Evolutionary conservation across 2,888 invertebrate genomes (phyloP).

Genomic region (Arge pagana): DNA sequence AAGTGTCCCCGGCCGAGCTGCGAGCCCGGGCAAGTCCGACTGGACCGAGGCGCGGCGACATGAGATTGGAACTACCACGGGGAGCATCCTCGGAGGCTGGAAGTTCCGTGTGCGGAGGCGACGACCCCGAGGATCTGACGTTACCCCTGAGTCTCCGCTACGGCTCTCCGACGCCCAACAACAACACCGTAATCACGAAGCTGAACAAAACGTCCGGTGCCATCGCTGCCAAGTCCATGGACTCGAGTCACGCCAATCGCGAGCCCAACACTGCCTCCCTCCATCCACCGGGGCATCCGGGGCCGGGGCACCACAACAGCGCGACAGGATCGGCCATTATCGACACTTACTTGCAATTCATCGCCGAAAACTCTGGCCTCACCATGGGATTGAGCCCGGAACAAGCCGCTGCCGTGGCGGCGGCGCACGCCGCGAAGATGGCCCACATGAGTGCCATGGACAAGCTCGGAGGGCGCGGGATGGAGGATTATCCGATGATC

Average conservation of each 20-base stretch:
- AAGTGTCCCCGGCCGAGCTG: constrained; percentile 82
- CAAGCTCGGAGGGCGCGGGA: constrained; percentile 42
- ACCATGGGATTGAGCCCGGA: constrained; percentile 69
- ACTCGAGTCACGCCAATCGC: constrained; percentile 67
- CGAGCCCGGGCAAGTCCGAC: constrained; percentile 86
- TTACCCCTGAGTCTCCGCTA: constrained; percentile 66
- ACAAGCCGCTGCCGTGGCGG: constrained; percentile 66
- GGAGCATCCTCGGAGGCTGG: constrained; percentile 70
- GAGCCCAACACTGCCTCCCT: constrained; percentile 71
- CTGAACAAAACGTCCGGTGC: constrained; percentile 60
- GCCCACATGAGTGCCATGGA: constrained; percentile 75
- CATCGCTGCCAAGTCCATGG: constrained; percentile 69
- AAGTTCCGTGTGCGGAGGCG: constrained; percentile 76
- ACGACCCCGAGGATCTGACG: constrained; percentile 84
- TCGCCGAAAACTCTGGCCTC: constrained; percentile 81
- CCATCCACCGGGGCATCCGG: constrained; percentile 39
- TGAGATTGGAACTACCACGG: constrained; percentile 77
- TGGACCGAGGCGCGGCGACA: constrained; percentile 76
- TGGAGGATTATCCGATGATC: constrained; percentile 53
- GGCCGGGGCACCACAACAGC: constrained; percentile 46
- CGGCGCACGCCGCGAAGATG: constrained; percentile 78
- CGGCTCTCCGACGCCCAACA: constrained; percentile 68
- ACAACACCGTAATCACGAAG: constrained; percentile 59
- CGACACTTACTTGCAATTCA: constrained; percentile 87
- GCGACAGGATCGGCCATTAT: constrained; percentile 78